Conservation (phyloP, 2,888 invertebrate genomes). For the Agrypnus murinus region DNA sequence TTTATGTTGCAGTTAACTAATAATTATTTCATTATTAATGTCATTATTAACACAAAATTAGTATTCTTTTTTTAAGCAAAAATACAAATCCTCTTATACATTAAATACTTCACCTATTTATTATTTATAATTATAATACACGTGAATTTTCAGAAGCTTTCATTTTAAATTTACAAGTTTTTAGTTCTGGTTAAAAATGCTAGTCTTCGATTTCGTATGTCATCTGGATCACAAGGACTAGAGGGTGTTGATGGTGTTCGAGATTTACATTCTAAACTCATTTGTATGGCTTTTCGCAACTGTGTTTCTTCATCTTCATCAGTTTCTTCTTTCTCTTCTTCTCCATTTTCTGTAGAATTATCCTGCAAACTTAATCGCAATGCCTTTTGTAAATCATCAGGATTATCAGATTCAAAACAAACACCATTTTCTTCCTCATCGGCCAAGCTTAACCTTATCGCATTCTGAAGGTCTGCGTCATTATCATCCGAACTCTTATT, state of each 20-base stretch:
- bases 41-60: slow-evolving; percentile 5
- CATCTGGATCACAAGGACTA: slow-evolving; percentile 63
- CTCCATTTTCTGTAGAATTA: slow-evolving; percentile 55
- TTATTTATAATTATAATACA: slow-evolving; percentile 1
- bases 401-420: slow-evolving; percentile 24
- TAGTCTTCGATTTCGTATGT: slow-evolving; percentile 53
- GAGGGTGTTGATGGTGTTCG: slow-evolving; percentile 54
- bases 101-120: not conserved
- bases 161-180: slow-evolving; percentile 44
- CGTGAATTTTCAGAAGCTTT: not conserved
- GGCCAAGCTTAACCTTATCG: slow-evolving; percentile 72
- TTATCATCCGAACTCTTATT: slow-evolving; percentile 63
- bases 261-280: slow-evolving; percentile 68
- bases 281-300: slow-evolving; percentile 68
- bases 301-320: slow-evolving; percentile 67
- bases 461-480: slow-evolving; percentile 72
- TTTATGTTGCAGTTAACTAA: not conserved
- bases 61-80: slow-evolving; percentile 14
- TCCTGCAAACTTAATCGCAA: slow-evolving; percentile 71
- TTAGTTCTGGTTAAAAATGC: slow-evolving; percentile 53
- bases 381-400: slow-evolving; percentile 72
- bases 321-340: slow-evolving; percentile 55
- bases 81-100: slow-evolving; percentile 20
- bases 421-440: slow-evolving; percentile 61
- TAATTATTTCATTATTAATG: not conserved